Conservation (phyloP, 2,113 vertebrate species). For the Catharus fuscescens region DNA sequence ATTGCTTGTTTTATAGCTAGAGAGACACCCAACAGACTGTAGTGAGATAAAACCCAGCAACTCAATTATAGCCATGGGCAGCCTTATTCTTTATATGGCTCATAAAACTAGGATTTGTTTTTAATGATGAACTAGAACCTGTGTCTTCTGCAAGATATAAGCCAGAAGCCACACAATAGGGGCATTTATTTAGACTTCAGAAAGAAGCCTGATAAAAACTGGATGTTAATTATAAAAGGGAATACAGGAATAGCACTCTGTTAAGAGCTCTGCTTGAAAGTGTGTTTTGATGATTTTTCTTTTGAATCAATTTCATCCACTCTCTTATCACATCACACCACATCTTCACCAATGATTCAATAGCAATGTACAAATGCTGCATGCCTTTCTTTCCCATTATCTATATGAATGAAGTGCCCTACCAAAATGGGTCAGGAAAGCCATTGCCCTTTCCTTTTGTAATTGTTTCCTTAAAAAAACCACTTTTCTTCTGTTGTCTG, state of each 20-base stretch:
- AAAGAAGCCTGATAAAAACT: conserved; percentile 45
- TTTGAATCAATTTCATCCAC: conserved; percentile 25
- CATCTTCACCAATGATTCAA: not conserved
- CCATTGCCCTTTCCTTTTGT: conserved; percentile 28
- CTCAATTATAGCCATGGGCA: conserved; percentile 63
- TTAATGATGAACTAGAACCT: conserved; percentile 65
- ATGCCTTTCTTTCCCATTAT: conserved; percentile 24
- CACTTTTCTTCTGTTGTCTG: conserved; percentile 8
- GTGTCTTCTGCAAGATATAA: conserved; percentile 33
- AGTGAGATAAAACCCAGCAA: conserved; percentile 63
- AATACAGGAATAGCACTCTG: not conserved
- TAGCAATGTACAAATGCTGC: not conserved
- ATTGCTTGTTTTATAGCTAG: conserved; percentile 65
- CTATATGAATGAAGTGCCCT: conserved; percentile 16
- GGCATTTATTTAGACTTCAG: conserved; percentile 51
- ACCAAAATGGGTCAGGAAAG: conserved; percentile 17
- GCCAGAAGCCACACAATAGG: conserved; percentile 29
- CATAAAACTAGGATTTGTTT: conserved; percentile 60
- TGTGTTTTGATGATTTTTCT: conserved; percentile 31
- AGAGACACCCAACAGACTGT: conserved; percentile 54
- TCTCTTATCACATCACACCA: conserved; percentile 1
- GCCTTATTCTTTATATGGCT: conserved; percentile 55
- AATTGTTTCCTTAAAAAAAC: not conserved
- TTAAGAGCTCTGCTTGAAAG: conserved; percentile 25
- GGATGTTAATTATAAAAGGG: conserved; percentile 52